These are phyloP conservation scores for Tyrophagus putrescentiae DNA, from an alignment of 1,140 invertebrate species.

Conservation along the genomic window DNA sequence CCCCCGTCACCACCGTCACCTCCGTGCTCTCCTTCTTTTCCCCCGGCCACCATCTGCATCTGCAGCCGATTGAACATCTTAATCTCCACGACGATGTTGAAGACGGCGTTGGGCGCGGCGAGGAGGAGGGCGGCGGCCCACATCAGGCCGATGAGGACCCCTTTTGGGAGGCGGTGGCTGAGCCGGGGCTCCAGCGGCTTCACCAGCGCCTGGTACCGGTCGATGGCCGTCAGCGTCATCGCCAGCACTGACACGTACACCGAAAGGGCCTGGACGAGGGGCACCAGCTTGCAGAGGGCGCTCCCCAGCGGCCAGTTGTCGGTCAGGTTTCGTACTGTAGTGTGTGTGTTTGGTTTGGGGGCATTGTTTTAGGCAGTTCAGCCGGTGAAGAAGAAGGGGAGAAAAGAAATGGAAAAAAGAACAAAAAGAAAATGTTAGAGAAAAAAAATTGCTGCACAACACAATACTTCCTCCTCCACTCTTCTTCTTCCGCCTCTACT, in stretches of 20 bases:
- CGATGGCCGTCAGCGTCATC: conserved; percentile 40
- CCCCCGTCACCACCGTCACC: too few species aligned
- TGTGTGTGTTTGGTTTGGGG: too few species aligned
- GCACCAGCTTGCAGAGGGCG: conserved; percentile 38
- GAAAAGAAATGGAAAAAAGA: too few species aligned
- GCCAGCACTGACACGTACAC: conserved; percentile 44
- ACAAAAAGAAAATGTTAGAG: too few species aligned
- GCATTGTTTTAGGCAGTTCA: too few species aligned
- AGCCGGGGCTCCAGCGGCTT: conserved; percentile 38
- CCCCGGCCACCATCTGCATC: too few species aligned
- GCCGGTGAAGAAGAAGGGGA: too few species aligned
- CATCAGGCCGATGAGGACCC: conserved; percentile 56
- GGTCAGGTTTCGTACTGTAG: conserved; percentile 28
- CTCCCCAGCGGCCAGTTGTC: conserved; percentile 37
- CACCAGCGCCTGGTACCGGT: conserved; percentile 38
- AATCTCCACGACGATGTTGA: conserved; percentile 32
- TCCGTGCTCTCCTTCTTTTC: too few species aligned
- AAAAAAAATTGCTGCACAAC: too few species aligned
- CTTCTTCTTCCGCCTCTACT: too few species aligned
- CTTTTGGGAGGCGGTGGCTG: conserved; percentile 16
- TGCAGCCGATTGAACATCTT: conserved; percentile 9
- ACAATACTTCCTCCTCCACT: too few species aligned
- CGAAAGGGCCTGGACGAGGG: conserved; percentile 41
- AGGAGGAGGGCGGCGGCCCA: conserved; percentile 74
- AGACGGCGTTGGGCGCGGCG: conserved; percentile 80